Base-by-base conservation (phyloP, 2,113 vertebrate genomes). In the Caranx ignobilis region DNA sequence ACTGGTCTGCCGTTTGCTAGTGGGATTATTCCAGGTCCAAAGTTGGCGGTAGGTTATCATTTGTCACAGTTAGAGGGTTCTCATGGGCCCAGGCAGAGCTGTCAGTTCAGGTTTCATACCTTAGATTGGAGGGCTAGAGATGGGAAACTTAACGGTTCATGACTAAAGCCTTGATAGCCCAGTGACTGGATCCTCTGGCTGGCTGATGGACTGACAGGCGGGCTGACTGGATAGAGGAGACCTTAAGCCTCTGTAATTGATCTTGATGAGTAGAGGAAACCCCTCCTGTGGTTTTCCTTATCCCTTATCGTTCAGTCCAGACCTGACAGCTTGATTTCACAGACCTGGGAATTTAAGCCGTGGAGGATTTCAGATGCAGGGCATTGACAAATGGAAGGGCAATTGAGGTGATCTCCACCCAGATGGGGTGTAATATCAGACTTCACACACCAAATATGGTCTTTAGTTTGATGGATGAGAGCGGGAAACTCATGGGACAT, bases 241-340 rank as follows among this genome's bases (percentile, higher is more conserved):
- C 41, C 55, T 47, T 89, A 84, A 86, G 76, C 85, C 84, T 77
- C 82, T 91, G 88, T 79, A 93, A 87, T 86, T 91, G 87, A 93
- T 92, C 90, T 91, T 85, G 89, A 79, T 86, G 84, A 83, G 77
- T 78, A 64, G 83, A 82, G 84, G 88, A 91, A 84, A 62, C 66
- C 77, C 70, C 85, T 75, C 77, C 77, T 77, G 84, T 71, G 85
- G 72, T 71, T 80, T 81, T 72, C 37, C 65, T 79, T 79, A 82
- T 88, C 67, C 84, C 75, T 92, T 91, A 83, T 91, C 87, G 50
- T 79, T 75, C 68, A 70, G 80, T 60, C 56, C 88, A 90, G 85
- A 79, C 82, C 89, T 87, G 87, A 87, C 86, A 89, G 91, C 87
- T 87, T 88, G 82, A 81, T 93, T 93, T 92, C 89, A 79, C 55